Conservation (phyloP, 1,140 invertebrate genomes). For the Galleria mellonella region DNA sequence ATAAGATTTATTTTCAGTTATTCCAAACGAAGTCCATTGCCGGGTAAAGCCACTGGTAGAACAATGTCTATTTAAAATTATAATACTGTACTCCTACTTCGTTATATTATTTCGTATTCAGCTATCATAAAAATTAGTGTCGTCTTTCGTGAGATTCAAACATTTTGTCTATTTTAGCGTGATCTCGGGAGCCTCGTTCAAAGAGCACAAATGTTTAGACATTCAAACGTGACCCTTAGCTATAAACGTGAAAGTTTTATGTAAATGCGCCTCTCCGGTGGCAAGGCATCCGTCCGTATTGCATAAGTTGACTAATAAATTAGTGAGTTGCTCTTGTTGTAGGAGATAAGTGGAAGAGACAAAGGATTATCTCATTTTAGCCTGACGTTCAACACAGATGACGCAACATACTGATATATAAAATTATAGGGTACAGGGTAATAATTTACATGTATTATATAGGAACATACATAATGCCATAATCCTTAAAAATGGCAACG, state of each 20-base stretch:
- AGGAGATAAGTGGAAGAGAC: constrained; percentile 29
- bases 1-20: too few species aligned
- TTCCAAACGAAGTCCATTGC: too few species aligned
- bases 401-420: too few species aligned
- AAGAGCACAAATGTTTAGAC: constrained; percentile 15
- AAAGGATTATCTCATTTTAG: constrained; percentile 31
- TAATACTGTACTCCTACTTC: too few species aligned
- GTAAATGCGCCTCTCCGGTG: constrained; percentile 25
- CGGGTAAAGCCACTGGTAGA: not conserved
- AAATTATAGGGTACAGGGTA: not conserved
- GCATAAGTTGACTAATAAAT: constrained; percentile 45
- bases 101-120: too few species aligned
- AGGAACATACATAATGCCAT: not conserved
- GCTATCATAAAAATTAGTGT: not conserved
- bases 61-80: not conserved
- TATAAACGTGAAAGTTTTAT: constrained; percentile 43
- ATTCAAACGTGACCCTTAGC: constrained; percentile 22
- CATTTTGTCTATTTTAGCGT: not conserved
- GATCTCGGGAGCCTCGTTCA: constrained; percentile 11
- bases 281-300: constrained; percentile 30
- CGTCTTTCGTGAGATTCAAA: not conserved
- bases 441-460: not conserved
- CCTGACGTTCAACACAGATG: too few species aligned
- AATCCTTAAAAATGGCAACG: not conserved
- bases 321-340: constrained; percentile 25